Evolutionary conservation across 53 echinoderm and acorn worm genomes (phyloP).

Genomic region (Hippasteria phrygiana): DNA sequence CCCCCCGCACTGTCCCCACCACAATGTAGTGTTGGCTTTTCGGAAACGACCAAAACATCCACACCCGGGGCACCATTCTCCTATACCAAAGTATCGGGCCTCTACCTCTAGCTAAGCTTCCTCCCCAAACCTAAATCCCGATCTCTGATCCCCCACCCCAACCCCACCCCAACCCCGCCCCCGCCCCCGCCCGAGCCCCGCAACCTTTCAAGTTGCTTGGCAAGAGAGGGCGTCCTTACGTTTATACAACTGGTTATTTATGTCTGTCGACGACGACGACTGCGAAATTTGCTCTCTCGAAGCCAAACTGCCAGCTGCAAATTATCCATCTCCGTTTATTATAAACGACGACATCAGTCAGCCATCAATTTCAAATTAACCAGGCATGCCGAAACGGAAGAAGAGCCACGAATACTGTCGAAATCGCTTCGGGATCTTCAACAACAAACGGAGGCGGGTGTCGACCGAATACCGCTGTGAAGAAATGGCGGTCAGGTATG

Average conservation of each 20-base stretch:
- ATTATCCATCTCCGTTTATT: background rate
- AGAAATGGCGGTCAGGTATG: background rate
- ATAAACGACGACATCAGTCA: background rate
- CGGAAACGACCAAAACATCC: too few species aligned
- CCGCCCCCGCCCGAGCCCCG: too few species aligned
- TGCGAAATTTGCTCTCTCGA: too few species aligned
- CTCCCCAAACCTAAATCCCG: too few species aligned
- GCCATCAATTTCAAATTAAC: background rate
- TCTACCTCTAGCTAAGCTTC: too few species aligned
- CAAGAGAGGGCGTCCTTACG: slow-evolving; percentile 16
- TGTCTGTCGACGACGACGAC: too few species aligned
- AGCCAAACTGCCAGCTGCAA: background rate
- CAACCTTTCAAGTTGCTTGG: background rate
- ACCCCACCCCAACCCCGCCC: too few species aligned
- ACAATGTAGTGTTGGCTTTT: too few species aligned
- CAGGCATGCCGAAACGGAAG: slow-evolving; percentile 49
- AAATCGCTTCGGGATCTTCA: slow-evolving; percentile 43
- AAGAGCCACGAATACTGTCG: slow-evolving; percentile 55
- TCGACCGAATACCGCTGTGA: background rate
- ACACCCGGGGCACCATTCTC: too few species aligned
- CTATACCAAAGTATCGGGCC: too few species aligned
- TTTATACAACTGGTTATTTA: background rate
- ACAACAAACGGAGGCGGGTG: slow-evolving; percentile 11
- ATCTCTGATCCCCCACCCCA: too few species aligned
- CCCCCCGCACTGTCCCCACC: too few species aligned